Percentiles rank a stretch among this genome's conserved stretches.
Conservation (phyloP, 1,140 invertebrate species). For the Sinonovacula constricta region DNA sequence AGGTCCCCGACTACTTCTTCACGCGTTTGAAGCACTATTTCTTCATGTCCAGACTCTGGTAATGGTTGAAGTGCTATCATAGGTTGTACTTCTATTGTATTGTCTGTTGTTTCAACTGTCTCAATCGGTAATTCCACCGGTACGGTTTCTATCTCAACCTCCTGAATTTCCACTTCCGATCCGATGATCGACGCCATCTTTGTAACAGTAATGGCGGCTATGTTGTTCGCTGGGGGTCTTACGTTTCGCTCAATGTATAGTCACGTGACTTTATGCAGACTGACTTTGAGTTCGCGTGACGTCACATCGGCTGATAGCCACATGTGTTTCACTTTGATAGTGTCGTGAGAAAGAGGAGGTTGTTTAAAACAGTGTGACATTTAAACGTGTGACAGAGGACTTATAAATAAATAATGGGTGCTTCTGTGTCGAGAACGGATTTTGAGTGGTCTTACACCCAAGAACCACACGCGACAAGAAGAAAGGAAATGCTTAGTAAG, state of each 20-base stretch:
- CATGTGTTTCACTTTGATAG: conserved; percentile 37
- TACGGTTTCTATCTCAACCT: conserved; percentile 86
- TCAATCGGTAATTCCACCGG: conserved; percentile 88
- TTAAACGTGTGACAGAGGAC: not conserved
- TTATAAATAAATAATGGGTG: conserved; percentile 85
- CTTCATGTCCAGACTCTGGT: conserved; percentile 83
- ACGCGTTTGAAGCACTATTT: conserved; percentile 88
- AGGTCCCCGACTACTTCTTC: conserved; percentile 89
- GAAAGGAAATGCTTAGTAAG: conserved; percentile 96
- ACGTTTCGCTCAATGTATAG: conserved; percentile 4
- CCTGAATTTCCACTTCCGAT: conserved; percentile 87
- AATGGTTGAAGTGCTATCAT: conserved; percentile 86
- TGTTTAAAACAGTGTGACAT: not conserved
- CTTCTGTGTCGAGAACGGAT: conserved; percentile 90
- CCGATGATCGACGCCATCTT: conserved; percentile 84
- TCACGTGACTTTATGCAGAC: conserved; percentile 53
- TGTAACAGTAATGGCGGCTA: conserved; percentile 62
- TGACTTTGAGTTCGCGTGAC: conserved; percentile 8
- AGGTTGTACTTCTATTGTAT: conserved; percentile 83
- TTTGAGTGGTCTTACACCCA: conserved; percentile 98
- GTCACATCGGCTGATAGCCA: conserved; percentile 49
- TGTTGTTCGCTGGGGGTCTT: conserved; percentile 57
- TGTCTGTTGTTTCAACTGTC: conserved; percentile 86
- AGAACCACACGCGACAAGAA: conserved; percentile 97
- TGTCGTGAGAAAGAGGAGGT: not conserved